These are phyloP conservation scores for Cepaea nemoralis DNA, from an alignment of 1,140 invertebrate species.

Conservation along the genomic window DNA sequence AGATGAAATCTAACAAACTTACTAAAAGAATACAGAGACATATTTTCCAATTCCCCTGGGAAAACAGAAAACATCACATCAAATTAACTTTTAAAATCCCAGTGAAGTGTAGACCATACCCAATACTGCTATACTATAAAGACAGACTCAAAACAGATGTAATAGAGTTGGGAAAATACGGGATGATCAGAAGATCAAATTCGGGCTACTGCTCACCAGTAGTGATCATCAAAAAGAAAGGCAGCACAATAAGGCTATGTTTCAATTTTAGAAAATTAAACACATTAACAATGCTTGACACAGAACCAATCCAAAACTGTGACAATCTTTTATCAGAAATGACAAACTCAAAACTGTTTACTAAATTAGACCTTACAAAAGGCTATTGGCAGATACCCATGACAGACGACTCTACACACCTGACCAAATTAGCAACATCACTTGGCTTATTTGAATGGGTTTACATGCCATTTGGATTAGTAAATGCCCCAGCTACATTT, in stretches of 20 bases:
- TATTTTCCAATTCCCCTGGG: constrained; percentile 41
- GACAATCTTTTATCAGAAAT: constrained; percentile 49
- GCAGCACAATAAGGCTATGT: constrained; percentile 72
- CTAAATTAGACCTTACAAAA: constrained; percentile 47
- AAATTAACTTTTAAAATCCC: constrained; percentile 31
- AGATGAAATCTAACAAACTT: background rate
- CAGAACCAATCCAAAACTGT: constrained; percentile 52
- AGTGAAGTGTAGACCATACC: constrained; percentile 46
- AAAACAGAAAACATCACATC: constrained; percentile 45
- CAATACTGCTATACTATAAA: constrained; percentile 68
- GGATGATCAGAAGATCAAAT: constrained; percentile 54
- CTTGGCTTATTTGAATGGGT: constrained; percentile 44
- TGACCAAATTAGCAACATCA: constrained; percentile 44
- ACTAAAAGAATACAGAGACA: background rate
- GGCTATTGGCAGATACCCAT: constrained; percentile 51
- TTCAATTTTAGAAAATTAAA: constrained; percentile 71
- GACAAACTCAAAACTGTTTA: background rate
- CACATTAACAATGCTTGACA: constrained; percentile 42
- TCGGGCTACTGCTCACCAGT: constrained; percentile 74
- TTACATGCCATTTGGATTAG: constrained; percentile 54
- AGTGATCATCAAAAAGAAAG: constrained; percentile 72
- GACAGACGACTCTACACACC: background rate
- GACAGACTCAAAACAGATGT: constrained; percentile 68
- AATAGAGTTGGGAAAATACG: constrained; percentile 60
- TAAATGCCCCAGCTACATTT: constrained; percentile 42